Evolutionary conservation across 2,888 invertebrate species (phyloP).

Genomic region (Megalurothrips usitatus): DNA sequence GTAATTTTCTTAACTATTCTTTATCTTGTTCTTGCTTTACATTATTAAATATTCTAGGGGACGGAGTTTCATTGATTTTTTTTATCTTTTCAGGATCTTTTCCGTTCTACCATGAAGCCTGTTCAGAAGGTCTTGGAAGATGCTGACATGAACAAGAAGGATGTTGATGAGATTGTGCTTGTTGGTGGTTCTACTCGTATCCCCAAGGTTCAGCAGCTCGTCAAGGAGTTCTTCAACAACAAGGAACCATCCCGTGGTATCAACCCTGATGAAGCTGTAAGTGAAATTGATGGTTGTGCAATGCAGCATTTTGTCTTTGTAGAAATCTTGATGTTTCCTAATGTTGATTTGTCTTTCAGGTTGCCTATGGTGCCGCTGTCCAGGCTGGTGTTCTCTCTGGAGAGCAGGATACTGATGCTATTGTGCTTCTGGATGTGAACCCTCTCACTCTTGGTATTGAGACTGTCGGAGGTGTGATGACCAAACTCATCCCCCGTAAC

Average conservation of each 20-base stretch:
- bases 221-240: conserved; percentile 93
- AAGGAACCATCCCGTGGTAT: conserved; percentile 98
- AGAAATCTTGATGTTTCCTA: not conserved
- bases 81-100: conserved; percentile 53
- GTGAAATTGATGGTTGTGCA: conserved; percentile 36
- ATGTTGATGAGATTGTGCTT: conserved; percentile 96
- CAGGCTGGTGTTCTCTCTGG: conserved; percentile 97
- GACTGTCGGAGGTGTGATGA: conserved; percentile 99
- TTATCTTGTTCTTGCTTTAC: not conserved
- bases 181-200: conserved; percentile 99
- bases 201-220: conserved; percentile 91
- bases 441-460: conserved; percentile 99
- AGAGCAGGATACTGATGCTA: conserved; percentile 94
- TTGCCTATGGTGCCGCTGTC: conserved; percentile 97
- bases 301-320: not conserved
- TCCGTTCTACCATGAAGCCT: conserved; percentile 89
- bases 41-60: not conserved
- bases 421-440: conserved; percentile 95
- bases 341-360: conserved; percentile 38
- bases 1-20: conserved; percentile 44
- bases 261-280: conserved; percentile 94
- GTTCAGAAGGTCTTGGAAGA: conserved; percentile 96
- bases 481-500: conserved; percentile 94
- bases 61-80: conserved; percentile 26
- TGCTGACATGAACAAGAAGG: conserved; percentile 97